Conservation (phyloP, 2,113 vertebrate species). For the Taxidea taxus region DNA sequence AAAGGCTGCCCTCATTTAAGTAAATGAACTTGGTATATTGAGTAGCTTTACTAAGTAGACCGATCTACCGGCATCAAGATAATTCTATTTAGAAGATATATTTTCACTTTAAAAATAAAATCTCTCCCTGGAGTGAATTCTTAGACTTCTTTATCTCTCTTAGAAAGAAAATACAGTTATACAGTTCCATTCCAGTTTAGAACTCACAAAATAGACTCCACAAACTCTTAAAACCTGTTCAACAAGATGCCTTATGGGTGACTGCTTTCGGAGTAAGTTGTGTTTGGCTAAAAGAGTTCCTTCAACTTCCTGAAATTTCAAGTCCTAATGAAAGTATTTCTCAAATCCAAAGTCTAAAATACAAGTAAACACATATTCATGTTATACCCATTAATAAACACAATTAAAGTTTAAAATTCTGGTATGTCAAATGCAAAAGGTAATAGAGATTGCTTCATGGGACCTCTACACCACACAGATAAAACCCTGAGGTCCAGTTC, state of each 20-base stretch:
- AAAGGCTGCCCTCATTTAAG: background rate
- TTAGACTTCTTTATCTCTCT: background rate
- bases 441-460: background rate
- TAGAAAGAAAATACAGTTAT: background rate
- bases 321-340: background rate
- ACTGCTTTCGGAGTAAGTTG: background rate
- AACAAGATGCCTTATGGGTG: background rate
- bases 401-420: background rate
- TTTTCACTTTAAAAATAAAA: background rate
- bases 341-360: background rate
- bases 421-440: background rate
- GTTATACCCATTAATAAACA: background rate
- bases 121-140: background rate
- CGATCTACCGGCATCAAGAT: background rate
- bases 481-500: background rate
- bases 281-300: background rate
- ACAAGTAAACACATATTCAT: background rate
- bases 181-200: background rate
- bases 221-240: background rate
- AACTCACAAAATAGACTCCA: background rate
- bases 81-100: background rate
- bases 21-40: background rate
- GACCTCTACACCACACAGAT: background rate
- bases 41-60: background rate
- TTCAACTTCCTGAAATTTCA: background rate